Percentiles rank a stretch among this genome's conserved stretches.
These are phyloP conservation scores for Ormyrus rosae DNA, from an alignment of 2,888 invertebrate species.

Conservation along the genomic window DNA sequence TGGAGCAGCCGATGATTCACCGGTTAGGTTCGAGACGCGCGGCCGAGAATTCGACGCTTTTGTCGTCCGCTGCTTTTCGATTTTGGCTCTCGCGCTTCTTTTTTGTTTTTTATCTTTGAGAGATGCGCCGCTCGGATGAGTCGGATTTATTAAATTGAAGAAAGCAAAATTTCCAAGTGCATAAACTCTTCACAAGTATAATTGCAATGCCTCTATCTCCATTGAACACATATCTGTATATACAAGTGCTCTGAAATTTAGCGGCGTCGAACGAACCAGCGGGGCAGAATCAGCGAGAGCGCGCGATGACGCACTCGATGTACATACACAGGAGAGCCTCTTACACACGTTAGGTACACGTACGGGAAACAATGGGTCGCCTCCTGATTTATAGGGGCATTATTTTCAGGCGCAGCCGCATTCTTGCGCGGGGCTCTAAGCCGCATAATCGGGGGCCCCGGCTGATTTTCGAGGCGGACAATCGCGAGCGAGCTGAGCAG, in stretches of 20 bases:
- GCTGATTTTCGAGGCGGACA: constrained; percentile 26
- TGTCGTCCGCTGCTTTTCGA: too few species aligned
- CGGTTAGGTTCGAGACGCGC: neutral
- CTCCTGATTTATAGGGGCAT: constrained; percentile 71
- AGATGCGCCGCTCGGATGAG: too few species aligned
- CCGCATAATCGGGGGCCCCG: neutral
- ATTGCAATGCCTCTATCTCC: too few species aligned
- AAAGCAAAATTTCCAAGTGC: too few species aligned
- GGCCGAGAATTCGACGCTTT: neutral
- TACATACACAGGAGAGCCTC: neutral
- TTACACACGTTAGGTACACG: neutral
- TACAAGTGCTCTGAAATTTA: too few species aligned
- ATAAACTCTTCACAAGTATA: too few species aligned
- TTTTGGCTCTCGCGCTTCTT: too few species aligned
- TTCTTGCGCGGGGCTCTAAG: constrained; percentile 18
- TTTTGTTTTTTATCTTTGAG: too few species aligned
- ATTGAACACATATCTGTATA: too few species aligned
- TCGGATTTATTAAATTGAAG: too few species aligned
- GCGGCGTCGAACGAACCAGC: too few species aligned
- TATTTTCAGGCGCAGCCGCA: constrained; percentile 60
- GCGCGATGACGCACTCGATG: neutral
- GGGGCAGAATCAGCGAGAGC: neutral
- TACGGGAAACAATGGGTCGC: constrained; percentile 51
- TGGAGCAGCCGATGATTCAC: neutral
- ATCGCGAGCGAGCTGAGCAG: neutral